Evolutionary conservation across 2,113 vertebrate species (phyloP).

Genomic region (Scortum barcoo): DNA sequence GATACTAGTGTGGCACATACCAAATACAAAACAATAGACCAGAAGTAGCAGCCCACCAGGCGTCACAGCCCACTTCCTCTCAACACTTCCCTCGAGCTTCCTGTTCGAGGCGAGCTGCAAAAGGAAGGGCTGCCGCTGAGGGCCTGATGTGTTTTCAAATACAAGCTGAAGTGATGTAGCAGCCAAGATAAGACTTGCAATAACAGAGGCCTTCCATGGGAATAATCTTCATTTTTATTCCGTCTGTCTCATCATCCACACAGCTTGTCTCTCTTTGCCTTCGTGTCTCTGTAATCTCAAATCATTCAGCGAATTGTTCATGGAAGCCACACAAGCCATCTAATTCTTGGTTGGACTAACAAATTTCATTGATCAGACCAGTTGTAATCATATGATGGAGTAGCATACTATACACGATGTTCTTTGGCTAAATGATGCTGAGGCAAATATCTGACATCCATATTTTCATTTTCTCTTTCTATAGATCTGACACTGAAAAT

Average conservation of each 20-base stretch:
- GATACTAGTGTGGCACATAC: background rate
- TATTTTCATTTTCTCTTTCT: background rate
- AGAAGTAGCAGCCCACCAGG: constrained; percentile 65
- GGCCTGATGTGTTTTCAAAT: constrained; percentile 23
- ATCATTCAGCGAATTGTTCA: background rate
- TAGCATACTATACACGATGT: background rate
- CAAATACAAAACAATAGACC: constrained; percentile 74
- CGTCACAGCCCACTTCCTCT: constrained; percentile 80
- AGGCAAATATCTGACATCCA: background rate
- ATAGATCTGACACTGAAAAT: background rate
- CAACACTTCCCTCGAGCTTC: constrained; percentile 78
- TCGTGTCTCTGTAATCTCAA: background rate
- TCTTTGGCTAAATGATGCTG: background rate
- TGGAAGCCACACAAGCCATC: background rate
- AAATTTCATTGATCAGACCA: background rate
- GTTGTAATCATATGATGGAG: background rate
- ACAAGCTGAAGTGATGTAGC: background rate
- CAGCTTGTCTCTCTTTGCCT: background rate
- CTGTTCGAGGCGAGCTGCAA: constrained; percentile 54
- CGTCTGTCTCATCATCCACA: background rate
- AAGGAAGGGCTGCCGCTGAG: constrained; percentile 5
- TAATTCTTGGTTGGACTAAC: background rate
- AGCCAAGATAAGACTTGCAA: constrained; percentile 11
- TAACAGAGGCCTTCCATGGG: background rate
- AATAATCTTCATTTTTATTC: background rate